Percentiles rank a stretch among this genome's conserved stretches.
Conservation (phyloP, 2,888 invertebrate species). For the Cylloceria caligata region DNA sequence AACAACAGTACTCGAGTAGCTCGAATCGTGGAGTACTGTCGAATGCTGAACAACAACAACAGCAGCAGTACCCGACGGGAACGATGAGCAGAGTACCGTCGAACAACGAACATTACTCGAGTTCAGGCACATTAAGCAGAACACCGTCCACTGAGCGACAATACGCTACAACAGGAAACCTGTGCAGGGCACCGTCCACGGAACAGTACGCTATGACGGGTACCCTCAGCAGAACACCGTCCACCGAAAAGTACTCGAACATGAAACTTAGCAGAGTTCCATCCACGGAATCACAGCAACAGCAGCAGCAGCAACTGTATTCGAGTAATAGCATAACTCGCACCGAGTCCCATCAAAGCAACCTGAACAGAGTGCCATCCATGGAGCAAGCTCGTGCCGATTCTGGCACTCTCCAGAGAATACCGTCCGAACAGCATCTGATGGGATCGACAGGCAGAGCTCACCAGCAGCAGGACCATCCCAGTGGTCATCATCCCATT, state of each 20-base stretch:
- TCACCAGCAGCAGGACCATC: constrained; percentile 72
- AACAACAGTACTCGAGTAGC: constrained; percentile 60
- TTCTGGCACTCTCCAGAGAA: constrained; percentile 77
- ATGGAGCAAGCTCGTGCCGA: constrained; percentile 71
- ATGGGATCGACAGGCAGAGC: constrained; percentile 60
- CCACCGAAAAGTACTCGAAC: constrained; percentile 76
- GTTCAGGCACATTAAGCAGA: constrained; percentile 68
- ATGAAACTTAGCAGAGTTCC: constrained; percentile 67
- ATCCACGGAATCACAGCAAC: constrained; percentile 57
- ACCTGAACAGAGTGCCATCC: constrained; percentile 79
- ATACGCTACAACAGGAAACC: constrained; percentile 70
- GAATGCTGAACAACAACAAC: constrained; percentile 62
- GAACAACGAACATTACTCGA: constrained; percentile 71
- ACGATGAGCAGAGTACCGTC: constrained; percentile 73
- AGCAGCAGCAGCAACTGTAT: constrained; percentile 83
- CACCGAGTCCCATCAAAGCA: constrained; percentile 76
- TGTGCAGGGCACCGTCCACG: constrained; percentile 69
- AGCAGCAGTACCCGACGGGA: constrained; percentile 67
- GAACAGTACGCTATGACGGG: constrained; percentile 71
- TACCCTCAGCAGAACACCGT: constrained; percentile 71
- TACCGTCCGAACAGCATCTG: constrained; percentile 82
- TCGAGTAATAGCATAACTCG: constrained; percentile 69
- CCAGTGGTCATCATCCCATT: constrained; percentile 70
- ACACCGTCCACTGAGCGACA: constrained; percentile 76
- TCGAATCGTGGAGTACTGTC: constrained; percentile 45